Conservation (phyloP, 2,888 invertebrate genomes). For the Drosophila vallismaia region DNA sequence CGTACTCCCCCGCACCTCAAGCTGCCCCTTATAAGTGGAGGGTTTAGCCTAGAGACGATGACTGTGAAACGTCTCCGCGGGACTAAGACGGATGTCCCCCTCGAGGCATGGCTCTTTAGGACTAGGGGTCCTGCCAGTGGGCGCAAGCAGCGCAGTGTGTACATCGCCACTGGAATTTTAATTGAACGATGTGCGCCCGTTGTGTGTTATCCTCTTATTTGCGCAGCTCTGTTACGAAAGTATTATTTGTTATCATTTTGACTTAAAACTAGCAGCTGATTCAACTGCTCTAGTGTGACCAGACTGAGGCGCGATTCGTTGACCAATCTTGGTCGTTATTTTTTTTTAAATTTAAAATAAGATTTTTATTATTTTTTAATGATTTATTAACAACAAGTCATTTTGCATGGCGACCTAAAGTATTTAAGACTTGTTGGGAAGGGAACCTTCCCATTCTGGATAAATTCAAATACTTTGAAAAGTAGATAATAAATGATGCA, state of each 20-base stretch:
- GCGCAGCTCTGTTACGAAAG: slow-evolving; percentile 17
- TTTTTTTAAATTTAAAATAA: background rate
- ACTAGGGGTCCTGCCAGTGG: slow-evolving; percentile 1
- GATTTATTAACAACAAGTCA: background rate
- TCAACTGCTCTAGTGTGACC: background rate
- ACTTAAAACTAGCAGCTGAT: slow-evolving; percentile 33
- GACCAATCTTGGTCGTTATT: background rate
- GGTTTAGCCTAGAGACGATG: slow-evolving; percentile 1
- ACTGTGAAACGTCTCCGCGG: background rate
- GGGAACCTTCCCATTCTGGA: background rate
- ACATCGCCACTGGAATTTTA: slow-evolving; percentile 15
- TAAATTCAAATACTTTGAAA: background rate
- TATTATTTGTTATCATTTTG: slow-evolving; percentile 24
- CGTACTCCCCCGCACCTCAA: background rate
- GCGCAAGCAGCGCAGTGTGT: slow-evolving; percentile 14
- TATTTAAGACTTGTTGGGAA: background rate
- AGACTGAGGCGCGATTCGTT: background rate
- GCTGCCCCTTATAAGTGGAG: slow-evolving; percentile 29
- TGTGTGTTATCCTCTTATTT: slow-evolving; percentile 5
- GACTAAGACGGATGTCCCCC: background rate
- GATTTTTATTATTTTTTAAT: too few relatives aligned
- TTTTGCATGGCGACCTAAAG: background rate
- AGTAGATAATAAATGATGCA: background rate
- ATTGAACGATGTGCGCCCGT: background rate
- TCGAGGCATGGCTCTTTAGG: background rate